Evolutionary conservation across 2,113 vertebrate species (phyloP).

Genomic region (Dromiciops gliroides): DNA sequence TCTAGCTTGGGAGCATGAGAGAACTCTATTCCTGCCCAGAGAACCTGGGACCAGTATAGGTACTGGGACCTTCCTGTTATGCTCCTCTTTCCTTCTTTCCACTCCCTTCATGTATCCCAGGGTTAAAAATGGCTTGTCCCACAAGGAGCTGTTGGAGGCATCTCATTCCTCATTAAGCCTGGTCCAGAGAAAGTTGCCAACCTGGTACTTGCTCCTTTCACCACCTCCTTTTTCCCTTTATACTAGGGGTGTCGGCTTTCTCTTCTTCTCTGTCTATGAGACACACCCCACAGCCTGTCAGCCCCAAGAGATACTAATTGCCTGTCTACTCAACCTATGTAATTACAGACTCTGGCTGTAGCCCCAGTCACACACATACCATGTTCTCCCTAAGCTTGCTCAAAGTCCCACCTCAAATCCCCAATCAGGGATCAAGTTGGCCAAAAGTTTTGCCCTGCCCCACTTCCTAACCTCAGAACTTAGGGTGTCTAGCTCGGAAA

Average conservation of each 20-base stretch:
- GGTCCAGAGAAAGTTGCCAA: constrained; percentile 20
- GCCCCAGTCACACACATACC: constrained; percentile 43
- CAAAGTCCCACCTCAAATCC: constrained; percentile 15
- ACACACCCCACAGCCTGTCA: constrained; percentile 55
- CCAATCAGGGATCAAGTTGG: neutral
- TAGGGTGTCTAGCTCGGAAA: constrained; percentile 44
- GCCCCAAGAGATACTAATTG: constrained; percentile 68
- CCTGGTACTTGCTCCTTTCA: neutral
- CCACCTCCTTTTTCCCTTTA: constrained; percentile 37
- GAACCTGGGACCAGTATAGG: neutral
- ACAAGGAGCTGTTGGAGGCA: neutral
- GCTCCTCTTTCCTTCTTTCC: neutral
- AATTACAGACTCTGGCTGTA: constrained; percentile 62
- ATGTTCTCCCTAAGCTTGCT: neutral
- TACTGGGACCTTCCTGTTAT: neutral
- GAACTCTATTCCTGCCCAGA: neutral
- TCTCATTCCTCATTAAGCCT: neutral
- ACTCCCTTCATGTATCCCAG: constrained; percentile 26
- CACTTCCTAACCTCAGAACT: constrained; percentile 21
- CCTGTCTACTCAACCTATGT: constrained; percentile 66
- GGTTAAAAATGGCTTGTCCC: constrained; percentile 7
- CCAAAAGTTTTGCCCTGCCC: constrained; percentile 14
- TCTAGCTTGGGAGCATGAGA: neutral
- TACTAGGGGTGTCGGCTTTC: neutral
- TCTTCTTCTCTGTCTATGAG: neutral